Percentiles rank a stretch among this genome's conserved stretches.
phyloP scores from a whole-genome alignment of 2,113 vertebrate species.

The Chloroceryle aenea region DNA sequence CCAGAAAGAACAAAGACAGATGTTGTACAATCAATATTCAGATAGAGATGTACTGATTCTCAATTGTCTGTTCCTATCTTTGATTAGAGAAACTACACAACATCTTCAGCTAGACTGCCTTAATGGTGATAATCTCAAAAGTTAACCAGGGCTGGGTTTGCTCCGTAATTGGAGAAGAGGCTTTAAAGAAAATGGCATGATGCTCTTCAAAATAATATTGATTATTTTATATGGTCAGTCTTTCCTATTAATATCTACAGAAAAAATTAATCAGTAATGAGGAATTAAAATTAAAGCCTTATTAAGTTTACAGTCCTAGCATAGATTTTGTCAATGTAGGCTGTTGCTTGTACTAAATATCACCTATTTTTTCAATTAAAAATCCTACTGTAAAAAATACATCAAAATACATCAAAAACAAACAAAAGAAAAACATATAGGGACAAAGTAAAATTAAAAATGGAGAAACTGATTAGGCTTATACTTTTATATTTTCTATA shows the following conservation, averaged over 20 bases:
- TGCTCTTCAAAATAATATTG: not conserved
- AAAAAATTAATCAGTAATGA: not conserved
- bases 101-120: not conserved
- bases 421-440: not conserved
- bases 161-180: not conserved
- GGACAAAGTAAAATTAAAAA: not conserved
- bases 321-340: not conserved
- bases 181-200: not conserved
- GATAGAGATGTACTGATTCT: not conserved
- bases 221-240: not conserved
- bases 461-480: not conserved
- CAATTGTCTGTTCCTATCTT: not conserved
- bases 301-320: not conserved
- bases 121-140: not conserved
- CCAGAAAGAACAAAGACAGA: constrained; percentile 14
- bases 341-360: not conserved
- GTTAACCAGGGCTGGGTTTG: not conserved
- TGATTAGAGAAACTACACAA: not conserved
- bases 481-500: not conserved
- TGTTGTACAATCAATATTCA: constrained; percentile 32
- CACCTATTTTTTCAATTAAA: not conserved
- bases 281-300: not conserved
- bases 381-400: no score
- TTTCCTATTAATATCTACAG: not conserved
- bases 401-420: no score